Conservation (phyloP, 2,113 vertebrate species). For the Trochalopteron elliotii region DNA sequence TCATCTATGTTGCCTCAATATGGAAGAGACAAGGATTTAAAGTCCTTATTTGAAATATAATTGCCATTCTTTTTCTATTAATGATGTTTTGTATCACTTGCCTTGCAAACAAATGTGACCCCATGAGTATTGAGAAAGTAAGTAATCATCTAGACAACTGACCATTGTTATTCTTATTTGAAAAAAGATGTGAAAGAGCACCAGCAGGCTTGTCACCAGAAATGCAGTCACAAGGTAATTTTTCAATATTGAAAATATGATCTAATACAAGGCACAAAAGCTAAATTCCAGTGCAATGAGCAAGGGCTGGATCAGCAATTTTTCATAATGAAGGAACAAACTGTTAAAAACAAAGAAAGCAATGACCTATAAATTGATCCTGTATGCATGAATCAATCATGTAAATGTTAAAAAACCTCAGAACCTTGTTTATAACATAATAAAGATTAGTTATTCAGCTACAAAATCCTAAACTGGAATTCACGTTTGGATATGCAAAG, state of each 20-base stretch:
- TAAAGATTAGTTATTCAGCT: slow-evolving; percentile 50
- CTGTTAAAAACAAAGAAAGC: slow-evolving; percentile 31
- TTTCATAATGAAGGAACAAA: slow-evolving; percentile 34
- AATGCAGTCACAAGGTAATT: neutral
- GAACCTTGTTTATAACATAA: slow-evolving; percentile 40
- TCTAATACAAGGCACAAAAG: slow-evolving; percentile 51
- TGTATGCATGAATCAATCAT: slow-evolving; percentile 34
- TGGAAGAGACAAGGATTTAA: neutral
- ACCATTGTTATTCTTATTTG: neutral
- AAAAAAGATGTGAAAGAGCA: neutral
- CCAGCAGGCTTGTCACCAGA: neutral
- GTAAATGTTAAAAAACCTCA: slow-evolving; percentile 17
- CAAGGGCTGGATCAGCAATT: slow-evolving; percentile 20
- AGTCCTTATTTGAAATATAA: neutral
- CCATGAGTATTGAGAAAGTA: neutral
- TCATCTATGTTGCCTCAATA: neutral
- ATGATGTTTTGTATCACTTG: neutral
- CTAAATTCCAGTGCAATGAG: slow-evolving; percentile 54
- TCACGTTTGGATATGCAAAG: slow-evolving; percentile 6
- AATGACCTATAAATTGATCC: slow-evolving; percentile 48
- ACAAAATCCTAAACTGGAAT: slow-evolving; percentile 22
- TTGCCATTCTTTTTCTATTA: neutral
- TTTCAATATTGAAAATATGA: slow-evolving; percentile 46
- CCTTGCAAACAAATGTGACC: neutral
- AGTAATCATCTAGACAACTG: neutral